Evolutionary conservation across 2,113 vertebrate genomes (phyloP), one percentile per base, ranked within the genome.

Genomic region (Chionis minor): DNA sequence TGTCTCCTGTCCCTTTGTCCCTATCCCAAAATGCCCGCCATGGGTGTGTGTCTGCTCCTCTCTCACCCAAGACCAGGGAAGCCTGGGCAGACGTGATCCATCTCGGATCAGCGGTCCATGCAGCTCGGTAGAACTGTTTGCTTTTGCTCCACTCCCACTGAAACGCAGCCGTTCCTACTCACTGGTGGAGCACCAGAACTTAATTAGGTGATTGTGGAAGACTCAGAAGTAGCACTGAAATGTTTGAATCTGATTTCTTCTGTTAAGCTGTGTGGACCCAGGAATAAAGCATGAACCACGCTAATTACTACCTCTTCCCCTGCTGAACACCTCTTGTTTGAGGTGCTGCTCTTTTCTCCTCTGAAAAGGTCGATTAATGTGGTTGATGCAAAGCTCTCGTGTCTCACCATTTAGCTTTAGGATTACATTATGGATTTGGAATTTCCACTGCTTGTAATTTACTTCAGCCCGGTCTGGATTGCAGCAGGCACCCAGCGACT

Each of bases 11-110:
- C 35, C 58, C 23, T 44, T 32, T 15, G 17, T 52, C 49, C 47
- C 62, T 49, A 2, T 40, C 35, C n/a, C 26, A 8, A 32, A 33
- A 33, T 1, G 10, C 51, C 52, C 22, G n/a, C 0, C 0, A 3
- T 20, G 79, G 54, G 35, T 2, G 21, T 1, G 24, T 3, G 12
- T 20, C 12, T 10, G 45, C 52, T 49, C 65, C 51, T 28, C 18
- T 66, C 62, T 44, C 74, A 38, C 40, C 44, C 21, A 62, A 49
- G 58, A 12, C 20, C 55, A 23, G 40, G 38, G 49, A 42, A n/a
- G 44, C 44, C 35, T 70, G 14, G 61, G 4, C 10, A 55, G 49
- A 7, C 0, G 0, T 28, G 63, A 21, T 28, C 55, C 1, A 0
- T 45, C 66, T 75, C 70, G 38, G 12, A 14, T 26, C 16, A 16